phyloP scores from a whole-genome alignment of 53 echinoderm and acorn worm genomes.

The Apostichopus leukothele region DNA sequence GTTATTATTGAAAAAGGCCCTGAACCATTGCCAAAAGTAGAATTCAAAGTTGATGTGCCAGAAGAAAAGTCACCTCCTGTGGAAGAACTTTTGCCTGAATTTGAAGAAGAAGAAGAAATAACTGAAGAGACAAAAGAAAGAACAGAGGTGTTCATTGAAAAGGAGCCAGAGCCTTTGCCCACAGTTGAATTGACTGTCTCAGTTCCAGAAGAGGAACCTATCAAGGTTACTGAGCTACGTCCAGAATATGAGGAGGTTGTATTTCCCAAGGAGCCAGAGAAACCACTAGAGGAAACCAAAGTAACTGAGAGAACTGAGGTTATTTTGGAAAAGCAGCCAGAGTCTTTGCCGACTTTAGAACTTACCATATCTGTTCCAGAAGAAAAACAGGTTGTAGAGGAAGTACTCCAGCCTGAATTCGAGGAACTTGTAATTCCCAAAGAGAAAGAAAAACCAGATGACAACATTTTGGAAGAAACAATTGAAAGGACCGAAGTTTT shows the following conservation, averaged over 20 bases:
- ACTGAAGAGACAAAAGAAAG: slow-evolving; percentile 52
- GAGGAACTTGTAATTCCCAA: slow-evolving; percentile 45
- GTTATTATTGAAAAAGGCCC: slow-evolving; percentile 51
- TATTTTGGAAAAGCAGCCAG: slow-evolving; percentile 49
- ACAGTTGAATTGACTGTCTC: slow-evolving; percentile 47
- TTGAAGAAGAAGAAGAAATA: slow-evolving; percentile 52
- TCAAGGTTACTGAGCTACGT: slow-evolving; percentile 27
- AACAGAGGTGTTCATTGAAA: slow-evolving; percentile 63
- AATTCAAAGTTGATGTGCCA: slow-evolving; percentile 32
- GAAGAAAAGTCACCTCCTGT: slow-evolving; percentile 50
- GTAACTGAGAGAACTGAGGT: slow-evolving; percentile 56
- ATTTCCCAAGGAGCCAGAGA: slow-evolving; percentile 44
- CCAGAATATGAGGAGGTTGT: slow-evolving; percentile 54
- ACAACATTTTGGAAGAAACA: slow-evolving; percentile 11
- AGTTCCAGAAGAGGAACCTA: slow-evolving; percentile 46
- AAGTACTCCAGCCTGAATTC: slow-evolving; percentile 55
- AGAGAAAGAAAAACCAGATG: background rate
- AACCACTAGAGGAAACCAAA: slow-evolving; percentile 39
- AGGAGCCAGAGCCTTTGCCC: slow-evolving; percentile 39
- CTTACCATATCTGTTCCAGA: slow-evolving; percentile 64
- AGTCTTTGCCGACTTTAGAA: slow-evolving; percentile 61
- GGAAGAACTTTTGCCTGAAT: slow-evolving; percentile 54
- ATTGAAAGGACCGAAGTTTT: slow-evolving; percentile 54
- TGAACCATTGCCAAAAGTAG: slow-evolving; percentile 35
- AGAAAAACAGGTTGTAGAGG: slow-evolving; percentile 48